Base-by-base conservation (phyloP, 2,113 vertebrate species). In the Clarias gariepinus region DNA sequence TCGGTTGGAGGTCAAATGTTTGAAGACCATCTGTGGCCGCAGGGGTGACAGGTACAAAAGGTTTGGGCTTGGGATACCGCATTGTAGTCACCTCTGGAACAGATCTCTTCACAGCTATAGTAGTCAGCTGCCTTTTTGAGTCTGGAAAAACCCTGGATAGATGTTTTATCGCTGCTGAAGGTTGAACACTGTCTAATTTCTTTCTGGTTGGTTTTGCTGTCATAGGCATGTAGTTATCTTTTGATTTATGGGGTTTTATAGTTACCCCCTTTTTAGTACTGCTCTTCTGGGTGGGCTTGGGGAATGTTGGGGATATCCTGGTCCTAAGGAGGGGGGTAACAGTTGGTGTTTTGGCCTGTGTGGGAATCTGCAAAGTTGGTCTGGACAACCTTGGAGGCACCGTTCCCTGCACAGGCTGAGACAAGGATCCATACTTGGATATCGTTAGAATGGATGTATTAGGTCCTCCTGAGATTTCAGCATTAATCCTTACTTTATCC, bases 1-100 rank as follows among this genome's bases (percentile, higher is more conserved):
- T 98, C 18, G 96, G 95, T 82, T 94, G 96, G 12, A 94, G 77
- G 66, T 96, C 93, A 81, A 96, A 96, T 88, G 96, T 94, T 19
- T 96, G 95, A 88, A 96, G 95, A 88, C 92, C 95, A 63, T 96
- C 95, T 3, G 93, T 94, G 5, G 95, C 94, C 58, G 95, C 93
- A 0, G 91, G 94, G 28, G 95, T 96, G 41, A 95, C 92, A 15
- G 92, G 87, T 86, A 92, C 91, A 53, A 92, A 81, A 12, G 86
- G 33, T 53, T 92, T 89, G 0, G 91, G 88, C 87, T 90, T 93
- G 90, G 93, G 87, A 88, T 93, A 90, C 61, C 89, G 85, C 63
- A 91, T 73, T 36, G 90, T 88, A 83, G 93, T 76, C 3, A 68
- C 25, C 30, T 88, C 92, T 86, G 91, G 92, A 85, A 93, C 89